A percentile compares a stretch with the other conserved stretches of the same genome.
These are phyloP conservation scores for Hoplias malabaricus DNA, from an alignment of 2,113 vertebrate species.

Conservation along the genomic window DNA sequence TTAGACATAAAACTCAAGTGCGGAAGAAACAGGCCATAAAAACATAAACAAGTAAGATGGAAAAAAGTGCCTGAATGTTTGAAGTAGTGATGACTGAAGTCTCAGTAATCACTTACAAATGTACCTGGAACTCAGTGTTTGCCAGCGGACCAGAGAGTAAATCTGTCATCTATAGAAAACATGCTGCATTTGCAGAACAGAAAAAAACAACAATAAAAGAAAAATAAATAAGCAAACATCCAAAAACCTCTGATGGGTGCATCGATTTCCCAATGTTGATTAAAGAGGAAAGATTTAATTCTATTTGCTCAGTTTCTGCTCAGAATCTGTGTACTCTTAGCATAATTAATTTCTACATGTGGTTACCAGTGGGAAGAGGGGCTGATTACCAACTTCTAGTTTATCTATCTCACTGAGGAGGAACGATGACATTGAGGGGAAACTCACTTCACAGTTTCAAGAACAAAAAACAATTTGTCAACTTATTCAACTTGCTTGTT, in stretches of 20 bases:
- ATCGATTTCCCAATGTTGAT: conserved; percentile 40
- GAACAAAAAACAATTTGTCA: not conserved
- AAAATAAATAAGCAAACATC: not conserved
- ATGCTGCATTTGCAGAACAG: too few species aligned
- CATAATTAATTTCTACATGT: conserved; percentile 48
- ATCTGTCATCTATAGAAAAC: too few species aligned
- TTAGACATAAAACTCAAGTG: too few species aligned
- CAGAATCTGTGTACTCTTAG: conserved; percentile 47
- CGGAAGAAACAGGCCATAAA: too few species aligned
- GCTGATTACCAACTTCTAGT: conserved; percentile 56
- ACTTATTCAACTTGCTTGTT: not conserved
- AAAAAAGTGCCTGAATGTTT: too few species aligned
- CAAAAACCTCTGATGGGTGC: not conserved
- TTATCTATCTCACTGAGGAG: conserved; percentile 71
- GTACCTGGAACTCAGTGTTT: too few species aligned
- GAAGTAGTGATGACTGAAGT: too few species aligned
- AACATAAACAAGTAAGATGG: too few species aligned
- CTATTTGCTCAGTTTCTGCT: conserved; percentile 51
- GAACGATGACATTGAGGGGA: conserved; percentile 67
- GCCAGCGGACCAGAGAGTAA: too few species aligned
- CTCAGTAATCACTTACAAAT: too few species aligned
- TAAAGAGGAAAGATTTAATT: conserved; percentile 42
- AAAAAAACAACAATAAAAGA: not conserved
- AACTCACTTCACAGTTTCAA: conserved; percentile 33
- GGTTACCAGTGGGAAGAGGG: conserved; percentile 24